Percentiles rank a stretch among this genome's conserved stretches.
phyloP scores from a whole-genome alignment of 2,113 vertebrate species.

The Takifugu flavidus region DNA sequence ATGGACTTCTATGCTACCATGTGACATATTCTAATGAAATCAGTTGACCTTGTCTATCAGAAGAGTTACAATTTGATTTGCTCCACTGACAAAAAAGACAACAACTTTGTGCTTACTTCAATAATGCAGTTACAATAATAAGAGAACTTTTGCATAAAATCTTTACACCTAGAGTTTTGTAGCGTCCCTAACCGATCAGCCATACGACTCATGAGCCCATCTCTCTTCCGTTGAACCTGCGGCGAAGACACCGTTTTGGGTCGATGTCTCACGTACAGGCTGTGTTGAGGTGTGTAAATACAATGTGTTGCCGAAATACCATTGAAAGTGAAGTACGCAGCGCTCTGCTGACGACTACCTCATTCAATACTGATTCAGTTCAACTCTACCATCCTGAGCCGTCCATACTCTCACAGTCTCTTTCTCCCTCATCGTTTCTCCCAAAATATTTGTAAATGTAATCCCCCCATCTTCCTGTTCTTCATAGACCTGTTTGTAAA shows the following conservation, averaged over 20 bases:
- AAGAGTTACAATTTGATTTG: slow-evolving; percentile 54
- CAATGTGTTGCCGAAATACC: slow-evolving; percentile 67
- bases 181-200: slow-evolving; percentile 40
- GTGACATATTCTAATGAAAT: slow-evolving; percentile 45
- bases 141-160: slow-evolving; percentile 40
- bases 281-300: slow-evolving; percentile 67
- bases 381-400: slow-evolving; percentile 55
- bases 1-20: slow-evolving; percentile 26
- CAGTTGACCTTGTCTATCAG: slow-evolving; percentile 44
- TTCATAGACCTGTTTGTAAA: slow-evolving; percentile 63
- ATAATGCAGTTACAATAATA: slow-evolving; percentile 31
- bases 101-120: slow-evolving; percentile 44
- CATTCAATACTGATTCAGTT: slow-evolving; percentile 58
- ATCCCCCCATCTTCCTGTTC: slow-evolving; percentile 36
- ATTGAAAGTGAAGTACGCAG: slow-evolving; percentile 71
- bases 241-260: slow-evolving; percentile 47
- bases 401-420: slow-evolving; percentile 43
- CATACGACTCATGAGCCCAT: slow-evolving; percentile 21
- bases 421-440: slow-evolving; percentile 50
- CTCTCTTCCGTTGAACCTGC: slow-evolving; percentile 33
- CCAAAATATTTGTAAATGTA: slow-evolving; percentile 70
- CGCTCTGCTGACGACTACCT: slow-evolving; percentile 76
- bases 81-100: slow-evolving; percentile 20
- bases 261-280: slow-evolving; percentile 57
- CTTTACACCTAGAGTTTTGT: slow-evolving; percentile 48